A percentile compares a stretch with the other conserved stretches of the same genome.
phyloP scores from a whole-genome alignment of 2,113 vertebrate genomes.

The Cryptomyrus ogoouensis region DNA sequence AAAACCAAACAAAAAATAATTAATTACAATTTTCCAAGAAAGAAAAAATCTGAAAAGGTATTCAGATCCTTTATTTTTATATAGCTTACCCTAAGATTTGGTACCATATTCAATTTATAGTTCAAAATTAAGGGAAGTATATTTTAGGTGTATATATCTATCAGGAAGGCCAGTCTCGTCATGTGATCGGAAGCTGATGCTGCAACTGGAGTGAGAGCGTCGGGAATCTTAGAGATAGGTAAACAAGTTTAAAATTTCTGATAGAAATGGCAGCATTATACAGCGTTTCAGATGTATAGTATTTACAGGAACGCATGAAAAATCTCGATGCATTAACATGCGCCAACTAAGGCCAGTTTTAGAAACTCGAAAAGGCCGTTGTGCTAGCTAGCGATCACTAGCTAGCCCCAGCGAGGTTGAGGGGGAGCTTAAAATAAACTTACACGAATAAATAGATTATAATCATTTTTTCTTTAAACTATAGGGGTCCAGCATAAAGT shows the following conservation, averaged over 20 bases:
- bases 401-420: constrained; percentile 39
- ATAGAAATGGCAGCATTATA: constrained; percentile 32
- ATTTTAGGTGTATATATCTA: background rate
- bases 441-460: constrained; percentile 7
- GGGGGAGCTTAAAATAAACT: constrained; percentile 42
- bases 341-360: constrained; percentile 29
- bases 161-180: constrained; percentile 33
- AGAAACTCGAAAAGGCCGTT: constrained; percentile 46
- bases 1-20: background rate
- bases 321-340: background rate
- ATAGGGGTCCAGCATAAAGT: background rate
- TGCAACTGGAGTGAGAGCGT: constrained; percentile 64
- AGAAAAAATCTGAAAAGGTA: background rate
- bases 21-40: background rate
- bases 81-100: background rate
- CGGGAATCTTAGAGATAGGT: constrained; percentile 70
- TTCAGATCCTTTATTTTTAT: background rate
- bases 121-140: background rate
- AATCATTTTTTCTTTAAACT: background rate
- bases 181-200: constrained; percentile 66
- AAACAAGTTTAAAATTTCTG: constrained; percentile 60
- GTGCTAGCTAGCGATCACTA: constrained; percentile 52
- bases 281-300: constrained; percentile 14
- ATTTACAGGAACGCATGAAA: background rate
- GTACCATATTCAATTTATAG: background rate